Conservation (phyloP, 2,797 vertebrate genomes). For the Glossophaga mutica region DNA sequence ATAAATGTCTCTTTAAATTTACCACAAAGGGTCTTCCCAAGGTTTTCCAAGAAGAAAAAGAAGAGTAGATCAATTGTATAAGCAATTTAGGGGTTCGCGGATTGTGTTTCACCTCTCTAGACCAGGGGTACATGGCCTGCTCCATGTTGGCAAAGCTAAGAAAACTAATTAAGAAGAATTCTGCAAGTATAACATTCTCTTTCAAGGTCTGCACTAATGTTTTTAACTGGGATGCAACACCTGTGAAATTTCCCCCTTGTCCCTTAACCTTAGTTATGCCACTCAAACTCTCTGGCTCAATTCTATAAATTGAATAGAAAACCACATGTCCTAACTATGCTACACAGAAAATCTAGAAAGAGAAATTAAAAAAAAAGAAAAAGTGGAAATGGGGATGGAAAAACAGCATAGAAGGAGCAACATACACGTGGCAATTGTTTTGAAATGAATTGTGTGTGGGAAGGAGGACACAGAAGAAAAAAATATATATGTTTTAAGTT, state of each 20-base stretch:
- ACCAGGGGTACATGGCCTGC: background rate
- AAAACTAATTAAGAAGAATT: slow-evolving; percentile 48
- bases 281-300: background rate
- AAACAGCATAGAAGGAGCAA: background rate
- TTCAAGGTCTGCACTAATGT: background rate
- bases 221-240: background rate
- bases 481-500: background rate
- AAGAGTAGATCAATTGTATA: slow-evolving; percentile 23
- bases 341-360: background rate
- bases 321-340: background rate
- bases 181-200: background rate
- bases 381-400: background rate
- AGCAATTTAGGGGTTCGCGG: background rate
- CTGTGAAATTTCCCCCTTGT: slow-evolving; percentile 14
- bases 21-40: background rate
- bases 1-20: slow-evolving; percentile 31
- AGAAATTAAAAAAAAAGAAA: background rate
- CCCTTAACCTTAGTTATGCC: background rate
- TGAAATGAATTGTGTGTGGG: background rate
- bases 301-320: background rate
- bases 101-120: slow-evolving; percentile 36
- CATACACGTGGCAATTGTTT: background rate
- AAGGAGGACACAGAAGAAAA: background rate
- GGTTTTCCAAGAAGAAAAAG: slow-evolving; percentile 39
- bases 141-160: background rate